Percentiles rank a stretch among this genome's conserved stretches.
These are phyloP conservation scores for Agelastica alni DNA, from an alignment of 2,888 invertebrate genomes.

Conservation along the genomic window DNA sequence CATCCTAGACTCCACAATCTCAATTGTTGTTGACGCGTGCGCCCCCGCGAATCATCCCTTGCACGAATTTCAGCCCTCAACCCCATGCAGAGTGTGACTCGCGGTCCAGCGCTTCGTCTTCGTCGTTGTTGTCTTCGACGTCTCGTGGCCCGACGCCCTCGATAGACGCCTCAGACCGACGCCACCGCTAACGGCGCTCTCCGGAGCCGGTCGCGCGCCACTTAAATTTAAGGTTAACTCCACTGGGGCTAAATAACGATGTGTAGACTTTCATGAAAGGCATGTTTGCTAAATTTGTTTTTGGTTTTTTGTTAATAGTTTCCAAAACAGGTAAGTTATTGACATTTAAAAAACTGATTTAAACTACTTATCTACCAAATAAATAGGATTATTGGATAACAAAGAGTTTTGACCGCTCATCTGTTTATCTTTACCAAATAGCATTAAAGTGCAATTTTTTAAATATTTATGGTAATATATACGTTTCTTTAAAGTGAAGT, in stretches of 20 bases:
- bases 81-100: constrained; percentile 38
- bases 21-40: constrained; percentile 12
- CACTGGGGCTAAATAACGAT: constrained; percentile 18
- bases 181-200: constrained; percentile 14
- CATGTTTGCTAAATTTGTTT: constrained; percentile 28
- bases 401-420: too few species aligned
- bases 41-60: constrained; percentile 1
- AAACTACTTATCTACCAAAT: too few species aligned
- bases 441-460: too few species aligned
- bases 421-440: too few species aligned
- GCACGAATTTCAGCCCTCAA: constrained; percentile 7
- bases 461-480: too few species aligned
- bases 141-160: constrained; percentile 39
- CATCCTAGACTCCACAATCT: not conserved
- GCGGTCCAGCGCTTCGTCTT: constrained; percentile 43
- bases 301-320: constrained; percentile 26
- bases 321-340: constrained; percentile 28
- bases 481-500: too few species aligned
- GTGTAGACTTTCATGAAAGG: constrained; percentile 13
- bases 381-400: too few species aligned
- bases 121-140: constrained; percentile 23
- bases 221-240: constrained; percentile 12
- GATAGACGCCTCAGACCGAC: constrained; percentile 30
- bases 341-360: too few species aligned
- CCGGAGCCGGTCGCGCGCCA: constrained; percentile 6